These are phyloP conservation scores for Passerina amoena DNA, from an alignment of 2,113 vertebrate genomes.

Conservation along the genomic window DNA sequence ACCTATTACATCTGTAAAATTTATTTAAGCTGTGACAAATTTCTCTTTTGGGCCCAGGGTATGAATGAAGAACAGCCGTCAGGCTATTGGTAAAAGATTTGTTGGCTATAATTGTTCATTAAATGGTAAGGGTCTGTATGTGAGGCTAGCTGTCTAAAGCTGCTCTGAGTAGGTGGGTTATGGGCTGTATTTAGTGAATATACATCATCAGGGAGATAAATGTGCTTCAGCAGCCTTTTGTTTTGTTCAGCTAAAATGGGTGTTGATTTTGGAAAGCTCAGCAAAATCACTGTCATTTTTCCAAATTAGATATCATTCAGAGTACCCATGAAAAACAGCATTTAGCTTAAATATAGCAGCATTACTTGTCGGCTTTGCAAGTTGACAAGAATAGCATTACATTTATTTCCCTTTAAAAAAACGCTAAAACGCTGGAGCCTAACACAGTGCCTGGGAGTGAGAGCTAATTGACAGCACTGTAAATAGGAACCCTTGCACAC, in stretches of 20 bases:
- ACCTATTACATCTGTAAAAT: slow-evolving; percentile 75
- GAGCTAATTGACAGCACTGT: not conserved
- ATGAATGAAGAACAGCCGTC: slow-evolving; percentile 30
- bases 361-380: slow-evolving; percentile 24
- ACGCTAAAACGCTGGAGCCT: not conserved
- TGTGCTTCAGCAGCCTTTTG: slow-evolving; percentile 54
- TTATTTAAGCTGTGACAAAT: slow-evolving; percentile 75
- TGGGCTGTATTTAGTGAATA: slow-evolving; percentile 68
- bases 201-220: slow-evolving; percentile 63
- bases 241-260: slow-evolving; percentile 49
- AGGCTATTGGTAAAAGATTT: slow-evolving; percentile 60
- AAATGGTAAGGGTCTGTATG: slow-evolving; percentile 32
- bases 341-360: slow-evolving; percentile 49
- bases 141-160: slow-evolving; percentile 30
- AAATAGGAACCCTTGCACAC: not conserved
- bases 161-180: slow-evolving; percentile 50
- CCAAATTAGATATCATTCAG: slow-evolving; percentile 46
- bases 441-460: not conserved
- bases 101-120: slow-evolving; percentile 69
- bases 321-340: slow-evolving; percentile 8
- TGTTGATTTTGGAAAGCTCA: slow-evolving; percentile 61
- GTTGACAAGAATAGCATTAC: slow-evolving; percentile 23
- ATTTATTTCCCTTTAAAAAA: slow-evolving; percentile 17
- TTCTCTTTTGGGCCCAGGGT: slow-evolving; percentile 62
- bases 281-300: slow-evolving; percentile 32